Conservation (phyloP, 2,113 vertebrate species). For the Zonotrichia leucophrys region DNA sequence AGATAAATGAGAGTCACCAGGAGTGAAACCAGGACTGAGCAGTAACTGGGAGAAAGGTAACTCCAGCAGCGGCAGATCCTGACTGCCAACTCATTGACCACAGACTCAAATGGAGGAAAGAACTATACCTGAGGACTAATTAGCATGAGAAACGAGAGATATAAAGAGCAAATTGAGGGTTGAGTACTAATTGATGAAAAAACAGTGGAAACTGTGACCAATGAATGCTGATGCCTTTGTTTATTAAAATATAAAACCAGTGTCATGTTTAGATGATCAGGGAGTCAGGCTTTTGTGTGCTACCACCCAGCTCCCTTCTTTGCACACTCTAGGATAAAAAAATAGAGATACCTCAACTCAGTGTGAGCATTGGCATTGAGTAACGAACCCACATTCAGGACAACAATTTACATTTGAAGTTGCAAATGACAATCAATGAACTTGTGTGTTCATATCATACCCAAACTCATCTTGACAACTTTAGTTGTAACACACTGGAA, state of each 20-base stretch:
- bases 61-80: neutral
- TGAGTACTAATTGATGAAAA: neutral
- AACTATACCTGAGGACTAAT: neutral
- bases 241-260: neutral
- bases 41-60: neutral
- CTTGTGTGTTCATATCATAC: neutral
- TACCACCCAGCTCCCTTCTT: neutral
- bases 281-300: neutral
- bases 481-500: neutral
- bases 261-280: neutral
- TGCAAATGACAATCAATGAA: neutral
- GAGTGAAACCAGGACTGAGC: neutral
- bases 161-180: fast-evolving
- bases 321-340: neutral
- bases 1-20: neutral
- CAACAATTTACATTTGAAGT: neutral
- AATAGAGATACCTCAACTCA: neutral
- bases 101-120: neutral
- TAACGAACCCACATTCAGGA: neutral
- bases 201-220: neutral
- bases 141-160: neutral
- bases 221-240: neutral
- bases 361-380: too few species aligned
- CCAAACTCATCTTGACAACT: neutral
- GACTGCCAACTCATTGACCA: neutral